Base-by-base conservation (phyloP, 2,797 vertebrate genomes). In the Trachurus trachurus region DNA sequence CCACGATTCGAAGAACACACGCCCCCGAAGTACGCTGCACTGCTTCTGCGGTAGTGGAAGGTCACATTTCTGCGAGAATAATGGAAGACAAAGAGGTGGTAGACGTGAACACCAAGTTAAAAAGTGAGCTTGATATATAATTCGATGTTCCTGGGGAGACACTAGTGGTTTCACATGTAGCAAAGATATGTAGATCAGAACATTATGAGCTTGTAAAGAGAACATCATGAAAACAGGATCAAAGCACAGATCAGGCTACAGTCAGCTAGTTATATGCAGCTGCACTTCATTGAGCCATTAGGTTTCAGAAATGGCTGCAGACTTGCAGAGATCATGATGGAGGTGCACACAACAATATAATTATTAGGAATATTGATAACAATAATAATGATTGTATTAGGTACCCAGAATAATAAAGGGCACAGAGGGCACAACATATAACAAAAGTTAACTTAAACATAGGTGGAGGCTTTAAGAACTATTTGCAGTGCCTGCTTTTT, bases 21-120 rank as follows among this genome's bases (percentile, higher is more conserved):
- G 64, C 98, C 98, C 83, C 96, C 97, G 22, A 99, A 99, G 93
- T 97, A 99, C 2, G 97, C 97, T 39, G 96, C 93, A 44, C 97
- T 98, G 95, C 98, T 98, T 82, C 96, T 96, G 90, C 96, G 96
- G 84, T 98, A 98, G 93, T 99, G 97, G 94, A 99, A 99, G 12
- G 97, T 98, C 92, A 96, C 96, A 40, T 97, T 98, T 92, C 98
- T 99, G 59, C 29, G 70, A 81, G 34, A 64, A n/a, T 7, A 42
- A 77, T 12, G 42, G 42, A 63, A 44, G 60, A 77, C 13, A 61
- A 45, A n/a, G 45, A 39, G 13, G 45, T 57, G 4, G n/a, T 10
- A 58, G 34, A 63, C 17, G 19, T 56, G 19, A 69, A 22, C 13
- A 63, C 69, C 17, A 42, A 44, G 31, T 67, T 4, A 54, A 37